Percentiles rank a stretch among this genome's conserved stretches.
These are phyloP conservation scores for Eupeodes luniger DNA, from an alignment of 2,888 invertebrate genomes.

Conservation along the genomic window DNA sequence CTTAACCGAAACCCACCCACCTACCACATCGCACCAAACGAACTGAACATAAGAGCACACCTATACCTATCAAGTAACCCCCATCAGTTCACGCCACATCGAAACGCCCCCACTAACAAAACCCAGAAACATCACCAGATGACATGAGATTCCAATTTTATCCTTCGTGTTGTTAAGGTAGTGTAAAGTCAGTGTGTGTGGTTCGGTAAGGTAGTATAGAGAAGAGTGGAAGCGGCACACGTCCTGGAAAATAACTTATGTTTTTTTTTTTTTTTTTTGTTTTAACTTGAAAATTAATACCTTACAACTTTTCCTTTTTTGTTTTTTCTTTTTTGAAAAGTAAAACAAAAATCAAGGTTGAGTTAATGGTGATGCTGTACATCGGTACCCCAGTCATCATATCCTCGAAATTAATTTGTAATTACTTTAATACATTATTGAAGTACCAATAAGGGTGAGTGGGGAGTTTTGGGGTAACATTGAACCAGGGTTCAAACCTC, in stretches of 20 bases:
- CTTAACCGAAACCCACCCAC: conserved; percentile 25
- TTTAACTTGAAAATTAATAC: conserved; percentile 42
- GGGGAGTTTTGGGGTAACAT: background rate
- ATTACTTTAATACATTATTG: conserved; percentile 42
- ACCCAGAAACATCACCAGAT: conserved; percentile 43
- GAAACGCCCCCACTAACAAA: background rate
- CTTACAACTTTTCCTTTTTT: background rate
- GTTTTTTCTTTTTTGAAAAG: no score
- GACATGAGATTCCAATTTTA: conserved; percentile 68
- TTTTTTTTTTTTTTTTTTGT: conserved; percentile 17
- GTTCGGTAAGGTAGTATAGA: background rate
- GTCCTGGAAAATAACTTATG: conserved; percentile 27
- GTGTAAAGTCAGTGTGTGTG: conserved; percentile 11
- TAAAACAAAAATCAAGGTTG: background rate
- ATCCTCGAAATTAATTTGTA: conserved; percentile 44
- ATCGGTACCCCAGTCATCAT: background rate
- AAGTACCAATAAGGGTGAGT: background rate
- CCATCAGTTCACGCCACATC: background rate
- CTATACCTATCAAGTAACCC: background rate
- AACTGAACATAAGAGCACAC: no score
- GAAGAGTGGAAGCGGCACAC: background rate
- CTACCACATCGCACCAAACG: conserved; percentile 32
- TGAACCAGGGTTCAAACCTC: no score
- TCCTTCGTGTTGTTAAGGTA: conserved; percentile 47
- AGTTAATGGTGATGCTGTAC: no score